Conservation (phyloP, 1,140 invertebrate species). For the Sycophila sp. region DNA sequence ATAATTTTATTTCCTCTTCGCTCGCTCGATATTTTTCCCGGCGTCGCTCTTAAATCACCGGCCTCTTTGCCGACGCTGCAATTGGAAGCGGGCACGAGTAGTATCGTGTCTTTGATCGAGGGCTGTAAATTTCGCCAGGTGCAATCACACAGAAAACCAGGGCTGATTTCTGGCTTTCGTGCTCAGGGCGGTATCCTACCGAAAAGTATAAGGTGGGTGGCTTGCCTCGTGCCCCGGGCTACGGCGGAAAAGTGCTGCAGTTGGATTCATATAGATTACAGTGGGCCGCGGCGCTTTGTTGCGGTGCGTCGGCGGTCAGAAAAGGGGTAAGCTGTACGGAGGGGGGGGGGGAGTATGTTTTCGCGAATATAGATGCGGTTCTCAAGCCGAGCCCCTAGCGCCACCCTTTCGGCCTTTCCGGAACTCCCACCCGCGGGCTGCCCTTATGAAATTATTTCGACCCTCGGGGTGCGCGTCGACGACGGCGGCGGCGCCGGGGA, state of each 20-base stretch:
- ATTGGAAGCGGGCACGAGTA: neutral
- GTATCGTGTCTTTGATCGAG: slow-evolving; percentile 19
- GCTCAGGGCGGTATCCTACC: too few species aligned
- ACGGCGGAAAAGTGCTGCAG: neutral
- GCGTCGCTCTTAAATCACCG: neutral
- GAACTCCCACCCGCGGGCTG: slow-evolving; percentile 8
- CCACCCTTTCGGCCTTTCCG: slow-evolving; percentile 22
- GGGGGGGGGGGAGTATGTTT: slow-evolving; percentile 49
- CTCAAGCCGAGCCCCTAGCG: slow-evolving; percentile 55
- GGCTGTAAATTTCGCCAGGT: slow-evolving; percentile 10
- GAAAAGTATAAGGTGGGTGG: slow-evolving; percentile 18
- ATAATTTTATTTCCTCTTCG: neutral
- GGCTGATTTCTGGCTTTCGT: neutral
- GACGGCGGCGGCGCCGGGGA: slow-evolving; percentile 28
- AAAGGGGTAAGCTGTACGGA: slow-evolving; percentile 34
- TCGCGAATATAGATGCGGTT: slow-evolving; percentile 62
- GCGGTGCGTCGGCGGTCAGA: slow-evolving; percentile 10
- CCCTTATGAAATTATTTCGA: slow-evolving; percentile 64
- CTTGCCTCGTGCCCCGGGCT: too few species aligned
- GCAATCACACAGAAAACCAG: neutral
- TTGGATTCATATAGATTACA: neutral
- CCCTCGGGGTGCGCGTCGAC: slow-evolving; percentile 44
- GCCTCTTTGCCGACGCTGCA: neutral
- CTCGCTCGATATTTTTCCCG: neutral
- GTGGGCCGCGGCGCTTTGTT: slow-evolving; percentile 28